Base-by-base conservation (phyloP, 1,140 invertebrate genomes). In the Rhyacophila brunnea region DNA sequence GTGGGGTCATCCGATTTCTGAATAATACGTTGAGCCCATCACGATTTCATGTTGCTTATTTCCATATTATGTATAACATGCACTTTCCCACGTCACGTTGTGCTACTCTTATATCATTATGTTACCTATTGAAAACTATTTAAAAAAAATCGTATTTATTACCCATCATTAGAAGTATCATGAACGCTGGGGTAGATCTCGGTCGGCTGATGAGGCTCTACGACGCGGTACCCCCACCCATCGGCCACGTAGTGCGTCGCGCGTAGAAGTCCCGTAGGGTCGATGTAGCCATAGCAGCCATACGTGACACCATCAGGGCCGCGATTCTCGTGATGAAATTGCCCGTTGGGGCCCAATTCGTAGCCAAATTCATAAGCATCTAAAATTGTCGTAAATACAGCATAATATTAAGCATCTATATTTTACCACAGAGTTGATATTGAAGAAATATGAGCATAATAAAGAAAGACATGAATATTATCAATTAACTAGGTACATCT, bases 221-320 rank as follows among this genome's bases (percentile, higher is more conserved):
- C 83, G 0, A 87, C 83, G 60, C 89, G 71, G 69, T 90, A 91
- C 35, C 89, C 89, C 78, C 87, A 87, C 40, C 83, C 83, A 71
- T 91, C 89, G 48, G 88, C 87, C 1, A 91, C 76, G 65, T 91
- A 92, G 71, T 89, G 87, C 19, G 87, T 88, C 23, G 83, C 85
- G 36, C 82, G 77, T 2, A 87, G 71, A 59, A 82, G 80, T 15
- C 84, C 82, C 42, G 85, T 81, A 1, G 86, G 83, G 68, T 89
- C 87, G 11, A 90, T 80, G 67, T 87, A 87, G 35, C 89, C 89
- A 59, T 90, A 90, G 71, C 88, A 90, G 60, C 89, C 89, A 60
- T 89, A 90, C 0, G 88, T 89, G 13, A 90, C 83, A 7, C 86
- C 85, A 66, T 90, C 87, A 0, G 85, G 81, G 10, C 85, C 87